These are phyloP conservation scores for Silurus meridionalis DNA, from an alignment of 2,113 vertebrate genomes.

Conservation along the genomic window DNA sequence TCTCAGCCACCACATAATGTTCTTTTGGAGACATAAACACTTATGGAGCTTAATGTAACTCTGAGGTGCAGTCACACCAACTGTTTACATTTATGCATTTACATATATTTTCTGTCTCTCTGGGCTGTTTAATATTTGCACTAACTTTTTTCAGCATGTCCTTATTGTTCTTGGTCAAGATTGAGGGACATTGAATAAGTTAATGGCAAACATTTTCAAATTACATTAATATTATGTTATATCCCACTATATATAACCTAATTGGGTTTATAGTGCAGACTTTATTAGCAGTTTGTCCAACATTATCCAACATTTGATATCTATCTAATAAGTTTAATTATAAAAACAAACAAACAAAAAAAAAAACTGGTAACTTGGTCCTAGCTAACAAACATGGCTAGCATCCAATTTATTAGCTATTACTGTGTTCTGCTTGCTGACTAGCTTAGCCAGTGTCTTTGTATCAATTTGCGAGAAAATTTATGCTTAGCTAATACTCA, in stretches of 20 bases:
- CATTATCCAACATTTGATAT: not conserved
- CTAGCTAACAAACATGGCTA: not conserved
- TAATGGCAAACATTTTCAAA: not conserved
- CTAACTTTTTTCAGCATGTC: not conserved
- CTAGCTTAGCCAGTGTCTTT: not conserved
- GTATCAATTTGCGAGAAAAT: not conserved
- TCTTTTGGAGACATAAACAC: conserved; percentile 34
- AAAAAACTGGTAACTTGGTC: not conserved
- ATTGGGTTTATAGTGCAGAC: not conserved
- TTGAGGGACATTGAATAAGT: not conserved
- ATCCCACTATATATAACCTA: not conserved
- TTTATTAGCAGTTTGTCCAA: not conserved
- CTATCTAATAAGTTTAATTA: not conserved
- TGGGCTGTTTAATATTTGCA: conserved; percentile 5
- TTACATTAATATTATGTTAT: not conserved
- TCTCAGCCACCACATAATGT: conserved; percentile 14
- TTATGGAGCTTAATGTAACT: conserved; percentile 38
- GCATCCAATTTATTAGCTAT: not conserved
- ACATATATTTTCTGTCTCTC: conserved; percentile 18
- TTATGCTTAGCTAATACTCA: not conserved
- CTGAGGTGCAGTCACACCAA: not conserved
- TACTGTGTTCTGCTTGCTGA: not conserved
- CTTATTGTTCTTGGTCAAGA: not conserved
- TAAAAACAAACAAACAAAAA: too few relatives aligned
- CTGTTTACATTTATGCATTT: conserved; percentile 15